Evolutionary conservation across 2,113 vertebrate genomes (phyloP), one percentile per base, ranked within the genome.

Genomic region (Hippoglossus stenolepis): DNA sequence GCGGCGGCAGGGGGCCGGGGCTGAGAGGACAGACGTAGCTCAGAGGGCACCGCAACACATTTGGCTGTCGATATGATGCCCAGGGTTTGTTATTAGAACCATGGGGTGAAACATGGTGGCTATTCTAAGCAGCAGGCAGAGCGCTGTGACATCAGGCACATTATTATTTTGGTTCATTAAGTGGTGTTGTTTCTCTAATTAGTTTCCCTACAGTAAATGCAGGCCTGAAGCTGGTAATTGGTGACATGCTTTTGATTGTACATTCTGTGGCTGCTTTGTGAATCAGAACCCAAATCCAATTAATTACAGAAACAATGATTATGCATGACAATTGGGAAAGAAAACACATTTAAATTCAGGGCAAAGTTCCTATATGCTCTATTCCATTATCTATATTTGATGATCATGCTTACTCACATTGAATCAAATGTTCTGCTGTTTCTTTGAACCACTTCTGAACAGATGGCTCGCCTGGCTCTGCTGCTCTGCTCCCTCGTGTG

Each of bases 21-120:
- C 20, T 20, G 65, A 67, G 81, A 84, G 65, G 79, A 80, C 76
- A 83, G 80, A 81, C 81, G 56, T 51, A 65, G 73, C 40, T 20
- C 58, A 66, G 77, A 87, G 84, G 82, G 75, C 80, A 82, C 63
- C 31, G 65, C 64, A 68, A 58, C 60, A 65, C 74, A 77, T 83
- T 79, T 68, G 63, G 59, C 80, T 75, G 74, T 85, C 83, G 78
- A 23, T 80, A 69, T 71, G 82, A 62, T 31, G 82, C 86, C 82
- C 76, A 70, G 65, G 72, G 89, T 87, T 88, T 84, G 79, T 88
- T 89, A 90, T 92, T 87, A 92, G 81, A 85, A 43, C 75, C 87
- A 81, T 73, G 71, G 47, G 59, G 83, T 28, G 80, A 75, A 85
- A 73, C 40, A 26, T 57, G 35, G 72, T 53, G 63, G 59, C 77